Base-by-base conservation (phyloP, 2,888 invertebrate genomes). In the Patella ulyssiponensis region DNA sequence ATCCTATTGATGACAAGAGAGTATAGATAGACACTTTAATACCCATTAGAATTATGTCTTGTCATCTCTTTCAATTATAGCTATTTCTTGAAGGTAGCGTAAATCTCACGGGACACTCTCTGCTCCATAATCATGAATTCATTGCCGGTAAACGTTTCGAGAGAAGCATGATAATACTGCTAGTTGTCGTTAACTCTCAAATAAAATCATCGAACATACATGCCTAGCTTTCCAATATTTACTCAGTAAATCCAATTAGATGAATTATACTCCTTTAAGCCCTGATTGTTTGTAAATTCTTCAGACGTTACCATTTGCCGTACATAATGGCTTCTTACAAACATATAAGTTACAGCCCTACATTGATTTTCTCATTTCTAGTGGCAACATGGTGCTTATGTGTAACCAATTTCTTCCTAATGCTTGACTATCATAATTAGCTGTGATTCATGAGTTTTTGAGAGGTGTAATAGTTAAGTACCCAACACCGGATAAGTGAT, bases 161-260 rank as follows among this genome's bases (percentile, higher is more conserved):
- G 64, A 64, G 23, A 64, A 11, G 20, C 64, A 64, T 64, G 64
- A 64, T 23, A 64, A 64, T 64, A 23, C 64, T 11, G 23, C 64
- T 20, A 64, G 23, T 64, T 23, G 20, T 56, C 64, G 5, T 15
- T 64, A 44, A 44, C 44, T 64, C 64, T 64, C 20, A 12, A 64
- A 9, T 12, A 64, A 23, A 64, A 23, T 64, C 64, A 64, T 64
- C 64, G 20, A 64, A 64, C 64, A 64, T 64, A 44, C 44, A 23
- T 64, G 64, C 11, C 20, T 14, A 23, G 23, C 12, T 64, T 20
- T 64, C 64, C 23, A 64, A 64, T 64, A 23, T 64, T 64, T 64
- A 14, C 23, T 64, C 64, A 23, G 73, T 44, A 77, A 79, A 79
- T 77, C 72, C 77, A 79, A 79, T 79, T 79, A 79, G 69, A 69